These are phyloP conservation scores for Noctilio leporinus DNA, from an alignment of 2,113 vertebrate species.

Conservation along the genomic window DNA sequence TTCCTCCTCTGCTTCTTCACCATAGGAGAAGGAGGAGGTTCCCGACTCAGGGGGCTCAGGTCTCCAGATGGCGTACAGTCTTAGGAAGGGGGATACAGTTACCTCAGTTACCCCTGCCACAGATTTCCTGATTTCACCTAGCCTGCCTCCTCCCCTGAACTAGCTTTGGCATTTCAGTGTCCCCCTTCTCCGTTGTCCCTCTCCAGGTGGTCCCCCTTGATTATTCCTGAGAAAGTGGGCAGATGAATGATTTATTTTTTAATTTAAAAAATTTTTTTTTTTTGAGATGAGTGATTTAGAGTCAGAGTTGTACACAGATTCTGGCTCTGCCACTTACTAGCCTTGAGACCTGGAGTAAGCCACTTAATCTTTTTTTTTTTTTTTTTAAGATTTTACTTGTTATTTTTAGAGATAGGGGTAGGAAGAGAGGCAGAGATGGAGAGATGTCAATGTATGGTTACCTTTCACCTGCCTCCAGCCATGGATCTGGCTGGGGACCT, in stretches of 20 bases:
- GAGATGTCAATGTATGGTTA: no score
- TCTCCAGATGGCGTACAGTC: constrained; percentile 76
- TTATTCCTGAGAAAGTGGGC: not conserved
- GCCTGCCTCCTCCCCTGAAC: constrained; percentile 24
- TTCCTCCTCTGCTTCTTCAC: constrained; percentile 94
- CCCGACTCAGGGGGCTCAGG: constrained; percentile 79
- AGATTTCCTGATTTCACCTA: constrained; percentile 31
- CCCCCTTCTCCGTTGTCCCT: not conserved
- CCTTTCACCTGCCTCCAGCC: no score
- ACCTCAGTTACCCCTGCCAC: constrained; percentile 7
- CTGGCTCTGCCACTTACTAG: constrained; percentile 22
- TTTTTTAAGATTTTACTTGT: no score
- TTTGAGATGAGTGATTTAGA: constrained; percentile 3
- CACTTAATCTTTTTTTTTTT: constrained; percentile 48
- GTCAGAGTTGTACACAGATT: not conserved
- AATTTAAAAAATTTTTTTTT: no score
- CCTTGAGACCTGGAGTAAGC: constrained; percentile 28
- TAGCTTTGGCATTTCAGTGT: not conserved
- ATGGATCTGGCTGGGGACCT: no score
- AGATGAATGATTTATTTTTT: not conserved
- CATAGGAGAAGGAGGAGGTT: constrained; percentile 88
- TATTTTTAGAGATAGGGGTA: no score
- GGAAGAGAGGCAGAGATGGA: no score
- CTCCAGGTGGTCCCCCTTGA: not conserved
- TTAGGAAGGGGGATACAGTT: constrained; percentile 55